Base-by-base conservation (phyloP, 1,140 invertebrate species). In the Sminthurides bifidus region DNA sequence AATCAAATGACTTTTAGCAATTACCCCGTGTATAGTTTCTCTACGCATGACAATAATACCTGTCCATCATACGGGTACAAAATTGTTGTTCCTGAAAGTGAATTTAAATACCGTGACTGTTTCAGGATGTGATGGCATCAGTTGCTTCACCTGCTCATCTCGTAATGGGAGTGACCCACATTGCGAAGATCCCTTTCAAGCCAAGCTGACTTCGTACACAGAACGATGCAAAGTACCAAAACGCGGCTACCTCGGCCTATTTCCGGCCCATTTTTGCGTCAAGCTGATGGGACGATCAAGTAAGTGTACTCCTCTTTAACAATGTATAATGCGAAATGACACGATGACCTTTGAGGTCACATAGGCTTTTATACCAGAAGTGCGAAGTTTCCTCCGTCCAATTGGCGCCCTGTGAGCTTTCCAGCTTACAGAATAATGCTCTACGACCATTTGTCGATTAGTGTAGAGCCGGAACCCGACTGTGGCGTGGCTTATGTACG, bases 111-210 rank as follows among this genome's bases (percentile, higher is more conserved):
- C 10, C n/a, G 33, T 35, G 10, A 35, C 10, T 35, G 33, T 35
- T 52, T 3, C 50, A 48, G 54, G 53, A n/a, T 55, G 41, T n/a
- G n/a, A n/a, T n/a, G n/a, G n/a, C n/a, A 78, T 81, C 58, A 76
- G 75, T 45, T 81, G 79, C 65, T 81, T 77, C 66, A 73, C 70
- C 14, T 81, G 79, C 65, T 74, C 74, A 2, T 79, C 77, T 0
- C 67, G 74, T 40, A 80, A 80, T 67, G 68, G 71, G 26, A 75
- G 69, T 40, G 72, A 79, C 58, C 59, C 66, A 3, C 71, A 72
- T 37, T 81, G 79, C 61, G 76, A 79, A 55, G 79, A 81, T 63
- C 76, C 77, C 0, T 80, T 77, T 66, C 73, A 79, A 61, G 75
- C 69, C 24, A 71, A 68, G 1, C 69, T 69, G 56, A 69, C 68